Percentiles rank a stretch among this genome's conserved stretches.
Conservation (phyloP, 2,113 vertebrate species). For the Strix uralensis region DNA sequence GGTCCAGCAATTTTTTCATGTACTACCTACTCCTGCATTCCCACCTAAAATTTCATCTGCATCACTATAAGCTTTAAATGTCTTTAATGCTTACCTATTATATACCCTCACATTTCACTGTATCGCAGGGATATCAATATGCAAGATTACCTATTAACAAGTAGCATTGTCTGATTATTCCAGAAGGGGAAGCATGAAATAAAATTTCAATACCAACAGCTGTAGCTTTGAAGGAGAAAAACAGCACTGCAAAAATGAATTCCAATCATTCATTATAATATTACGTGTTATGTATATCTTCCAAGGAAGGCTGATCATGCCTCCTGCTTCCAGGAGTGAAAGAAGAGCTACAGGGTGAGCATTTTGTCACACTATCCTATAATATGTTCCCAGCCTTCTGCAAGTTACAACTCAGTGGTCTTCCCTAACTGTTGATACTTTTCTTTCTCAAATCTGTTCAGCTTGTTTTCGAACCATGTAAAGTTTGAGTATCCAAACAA, state of each 20-base stretch:
- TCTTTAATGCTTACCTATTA: not conserved
- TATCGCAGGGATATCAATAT: not conserved
- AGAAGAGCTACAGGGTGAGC: not conserved
- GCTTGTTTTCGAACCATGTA: not conserved
- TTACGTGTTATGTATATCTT: not conserved
- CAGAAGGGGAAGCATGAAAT: not conserved
- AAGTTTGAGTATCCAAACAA: not conserved
- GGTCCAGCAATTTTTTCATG: not conserved
- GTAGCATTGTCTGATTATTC: not conserved
- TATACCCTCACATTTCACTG: not conserved
- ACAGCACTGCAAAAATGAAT: not conserved
- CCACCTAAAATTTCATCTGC: not conserved
- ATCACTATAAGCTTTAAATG: not conserved
- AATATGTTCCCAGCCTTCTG: not conserved
- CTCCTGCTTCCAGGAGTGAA: not conserved
- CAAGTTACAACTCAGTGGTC: not conserved
- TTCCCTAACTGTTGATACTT: not conserved
- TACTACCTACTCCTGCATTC: not conserved
- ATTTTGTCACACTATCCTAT: not conserved
- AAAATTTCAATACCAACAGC: not conserved
- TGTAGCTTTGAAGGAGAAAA: not conserved
- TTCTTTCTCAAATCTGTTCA: not conserved
- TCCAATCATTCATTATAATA: not conserved
- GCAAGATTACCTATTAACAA: not conserved
- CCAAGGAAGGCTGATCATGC: not conserved